Conservation (phyloP, 2,888 invertebrate genomes). For the Dexiosoma caninum region DNA sequence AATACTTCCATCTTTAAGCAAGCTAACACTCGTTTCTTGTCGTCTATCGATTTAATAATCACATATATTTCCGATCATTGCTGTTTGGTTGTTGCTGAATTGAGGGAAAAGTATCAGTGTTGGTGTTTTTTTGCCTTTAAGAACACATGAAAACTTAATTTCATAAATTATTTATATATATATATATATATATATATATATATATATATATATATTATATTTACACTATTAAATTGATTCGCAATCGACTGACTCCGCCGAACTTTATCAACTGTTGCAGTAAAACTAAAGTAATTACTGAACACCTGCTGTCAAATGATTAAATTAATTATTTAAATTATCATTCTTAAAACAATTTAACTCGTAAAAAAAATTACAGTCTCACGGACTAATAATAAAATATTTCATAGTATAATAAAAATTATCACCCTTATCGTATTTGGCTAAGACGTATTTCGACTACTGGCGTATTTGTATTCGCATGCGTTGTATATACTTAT, state of each 20-base stretch:
- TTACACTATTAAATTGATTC: conserved; percentile 53
- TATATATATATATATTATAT: conserved; percentile 37
- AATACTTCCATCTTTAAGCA: too few species aligned
- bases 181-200: too few species aligned
- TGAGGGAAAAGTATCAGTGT: conserved; percentile 6
- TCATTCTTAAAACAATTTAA: conserved; percentile 53
- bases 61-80: conserved; percentile 47
- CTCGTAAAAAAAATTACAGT: conserved; percentile 60
- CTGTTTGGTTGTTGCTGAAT: conserved; percentile 58
- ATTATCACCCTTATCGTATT: too few species aligned
- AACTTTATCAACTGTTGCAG: too few species aligned
- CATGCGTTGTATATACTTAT: too few species aligned
- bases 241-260: conserved; percentile 34
- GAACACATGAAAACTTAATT: too few species aligned
- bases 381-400: conserved; percentile 62
- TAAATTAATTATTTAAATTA: conserved; percentile 26
- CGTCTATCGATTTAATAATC: conserved; percentile 17
- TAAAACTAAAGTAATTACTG: too few species aligned
- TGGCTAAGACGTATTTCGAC: too few species aligned
- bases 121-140: conserved; percentile 33
- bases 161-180: too few species aligned
- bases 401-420: too few species aligned
- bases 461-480: too few species aligned
- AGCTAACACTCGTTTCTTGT: not conserved
- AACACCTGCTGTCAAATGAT: conserved; percentile 29